Evolutionary conservation across 2,888 invertebrate genomes (phyloP), one percentile per base, ranked within the genome.

Genomic region (Cylloceria caligata): DNA sequence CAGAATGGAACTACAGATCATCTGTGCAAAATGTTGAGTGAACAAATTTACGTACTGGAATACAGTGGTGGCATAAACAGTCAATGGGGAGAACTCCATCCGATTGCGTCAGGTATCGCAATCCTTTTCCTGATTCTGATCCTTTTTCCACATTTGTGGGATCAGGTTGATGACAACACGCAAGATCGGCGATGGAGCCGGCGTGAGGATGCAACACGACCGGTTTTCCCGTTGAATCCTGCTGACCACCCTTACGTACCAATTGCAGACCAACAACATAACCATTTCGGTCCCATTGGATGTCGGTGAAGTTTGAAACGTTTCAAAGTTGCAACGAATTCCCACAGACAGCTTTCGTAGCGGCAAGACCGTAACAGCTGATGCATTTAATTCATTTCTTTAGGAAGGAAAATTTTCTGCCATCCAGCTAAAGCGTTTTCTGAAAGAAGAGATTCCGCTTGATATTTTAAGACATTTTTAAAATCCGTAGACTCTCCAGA

Each of bases 71-170:
- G 9, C n/a, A n/a, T n/a, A 2, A 3, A 27, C 13, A 24, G 24
- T 27, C n/a, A 11, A 0, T 11, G 7, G 11, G 36, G 11, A 1
- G 24, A n/a, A n/a, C n/a, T n/a, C n/a, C n/a, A n/a, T n/a, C n/a
- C n/a, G n/a, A n/a, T n/a, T n/a, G 24, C 52, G 52, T 27, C 24
- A 1, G 27, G 55, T 4, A 27, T 47, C 19, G 27, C 47, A 4
- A 47, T 27, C 0, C n/a, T n/a, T n/a, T n/a, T n/a, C n/a, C n/a
- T n/a, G n/a, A 65, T 65, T 16, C 45, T 47, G 45, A 30, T 47
- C 9, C 19, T 65, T 1, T 47, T 47, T 67, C 47, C 67, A 9
- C 16, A 67, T 6, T 47, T 47, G 30, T 49, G 34, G 67, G 30
- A 45, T 16, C 27, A 11, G 1, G 3, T 19, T 0, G 47, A 67